These are phyloP conservation scores for Drosophila acutilabella DNA, from an alignment of 2,888 invertebrate species.

Conservation along the genomic window DNA sequence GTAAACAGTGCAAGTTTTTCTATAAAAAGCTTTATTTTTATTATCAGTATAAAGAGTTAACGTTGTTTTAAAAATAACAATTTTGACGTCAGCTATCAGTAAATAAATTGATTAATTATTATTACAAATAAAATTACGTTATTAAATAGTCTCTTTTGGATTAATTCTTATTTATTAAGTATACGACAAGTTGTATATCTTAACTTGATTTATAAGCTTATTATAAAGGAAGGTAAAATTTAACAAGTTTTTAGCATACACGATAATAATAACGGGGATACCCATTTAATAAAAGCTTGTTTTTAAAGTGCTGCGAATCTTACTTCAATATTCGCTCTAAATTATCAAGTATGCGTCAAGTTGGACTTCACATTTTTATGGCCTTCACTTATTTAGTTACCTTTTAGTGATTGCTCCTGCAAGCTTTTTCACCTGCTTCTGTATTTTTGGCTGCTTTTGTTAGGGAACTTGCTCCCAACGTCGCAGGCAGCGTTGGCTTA, in stretches of 20 bases:
- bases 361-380: conserved; percentile 20
- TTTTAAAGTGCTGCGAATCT: not conserved
- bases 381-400: conserved; percentile 20
- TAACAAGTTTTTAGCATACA: too few relatives aligned
- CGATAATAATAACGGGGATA: too few relatives aligned
- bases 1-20: conserved; percentile 1
- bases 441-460: conserved; percentile 29
- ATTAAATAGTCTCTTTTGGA: too few relatives aligned
- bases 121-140: too few relatives aligned
- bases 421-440: conserved; percentile 44
- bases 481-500: conserved; percentile 24
- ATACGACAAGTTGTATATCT: conserved; percentile 13
- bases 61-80: too few relatives aligned
- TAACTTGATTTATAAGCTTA: not conserved
- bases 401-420: conserved; percentile 33
- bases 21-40: not conserved
- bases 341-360: conserved; percentile 15
- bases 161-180: not conserved
- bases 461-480: conserved; percentile 20
- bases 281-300: too few relatives aligned
- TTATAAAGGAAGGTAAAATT: not conserved
- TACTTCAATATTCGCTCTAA: not conserved
- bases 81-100: too few relatives aligned
- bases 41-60: too few relatives aligned
- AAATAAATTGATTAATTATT: not conserved